Conservation (phyloP, 2,113 vertebrate genomes). For the Gyps fulvus region DNA sequence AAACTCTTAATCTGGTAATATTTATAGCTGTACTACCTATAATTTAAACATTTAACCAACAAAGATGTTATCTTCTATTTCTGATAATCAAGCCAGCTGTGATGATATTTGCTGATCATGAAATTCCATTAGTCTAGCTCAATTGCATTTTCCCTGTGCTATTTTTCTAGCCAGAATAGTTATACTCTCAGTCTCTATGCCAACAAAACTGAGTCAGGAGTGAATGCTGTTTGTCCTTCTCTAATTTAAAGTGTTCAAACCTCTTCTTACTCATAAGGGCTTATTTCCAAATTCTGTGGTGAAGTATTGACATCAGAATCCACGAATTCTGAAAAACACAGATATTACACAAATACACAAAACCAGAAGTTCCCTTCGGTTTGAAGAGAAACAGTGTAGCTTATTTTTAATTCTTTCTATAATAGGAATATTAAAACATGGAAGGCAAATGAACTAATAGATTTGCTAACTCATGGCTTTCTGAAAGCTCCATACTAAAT, state of each 20-base stretch:
- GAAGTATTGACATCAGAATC: not conserved
- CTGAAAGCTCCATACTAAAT: not conserved
- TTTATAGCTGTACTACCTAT: not conserved
- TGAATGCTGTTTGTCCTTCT: not conserved
- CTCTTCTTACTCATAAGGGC: not conserved
- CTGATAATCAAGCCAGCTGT: not conserved
- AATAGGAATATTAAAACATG: not conserved
- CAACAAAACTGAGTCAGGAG: constrained; percentile 30
- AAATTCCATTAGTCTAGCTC: not conserved
- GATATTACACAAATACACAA: not conserved
- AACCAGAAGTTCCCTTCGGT: not conserved
- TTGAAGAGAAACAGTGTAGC: not conserved
- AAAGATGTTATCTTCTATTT: not conserved
- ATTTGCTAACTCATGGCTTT: not conserved
- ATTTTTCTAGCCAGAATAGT: not conserved
- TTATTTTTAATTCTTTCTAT: not conserved
- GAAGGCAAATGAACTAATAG: not conserved
- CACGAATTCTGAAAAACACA: not conserved
- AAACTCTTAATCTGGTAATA: not conserved
- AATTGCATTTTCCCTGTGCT: not conserved
- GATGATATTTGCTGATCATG: not conserved
- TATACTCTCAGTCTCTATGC: not conserved
- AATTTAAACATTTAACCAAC: not conserved
- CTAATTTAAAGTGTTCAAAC: constrained; percentile 18
- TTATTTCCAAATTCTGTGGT: constrained; percentile 14